Evolutionary conservation across 2,888 invertebrate genomes (phyloP).

Genomic region (Stenichneumon culpator): DNA sequence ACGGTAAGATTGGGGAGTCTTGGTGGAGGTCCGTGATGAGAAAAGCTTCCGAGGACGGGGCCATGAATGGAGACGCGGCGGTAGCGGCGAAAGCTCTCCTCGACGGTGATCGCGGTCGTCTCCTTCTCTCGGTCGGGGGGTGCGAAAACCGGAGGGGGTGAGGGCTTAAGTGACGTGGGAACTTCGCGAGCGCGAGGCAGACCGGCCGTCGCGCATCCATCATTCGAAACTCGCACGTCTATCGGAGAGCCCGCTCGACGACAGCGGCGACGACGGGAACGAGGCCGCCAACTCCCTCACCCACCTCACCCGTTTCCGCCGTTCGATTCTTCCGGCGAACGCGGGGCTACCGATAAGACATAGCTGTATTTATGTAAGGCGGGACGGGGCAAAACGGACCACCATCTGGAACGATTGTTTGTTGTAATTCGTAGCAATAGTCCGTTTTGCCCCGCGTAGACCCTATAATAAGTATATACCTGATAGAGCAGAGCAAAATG

Average conservation of each 20-base stretch:
- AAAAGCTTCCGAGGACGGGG: constrained; percentile 22
- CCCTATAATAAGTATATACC: too few species aligned
- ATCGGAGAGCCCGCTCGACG: constrained; percentile 18
- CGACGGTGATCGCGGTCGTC: constrained; percentile 35
- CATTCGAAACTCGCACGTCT: constrained; percentile 75
- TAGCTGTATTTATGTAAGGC: background rate
- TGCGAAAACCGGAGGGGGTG: constrained; percentile 44
- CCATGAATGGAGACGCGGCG: constrained; percentile 11
- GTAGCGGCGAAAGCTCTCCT: constrained; percentile 24
- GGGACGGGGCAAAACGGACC: too few species aligned
- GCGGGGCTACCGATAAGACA: constrained; percentile 1
- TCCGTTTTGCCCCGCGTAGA: too few species aligned
- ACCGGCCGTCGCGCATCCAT: constrained; percentile 75
- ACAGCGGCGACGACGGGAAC: constrained; percentile 33
- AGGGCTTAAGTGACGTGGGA: constrained; percentile 79
- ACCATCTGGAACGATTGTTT: too few species aligned
- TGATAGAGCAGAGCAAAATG: too few species aligned
- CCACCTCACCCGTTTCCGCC: background rate
- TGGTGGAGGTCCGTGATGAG: background rate
- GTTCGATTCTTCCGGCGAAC: constrained; percentile 15
- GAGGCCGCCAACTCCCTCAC: background rate
- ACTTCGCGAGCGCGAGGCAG: constrained; percentile 74
- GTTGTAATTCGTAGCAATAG: too few species aligned
- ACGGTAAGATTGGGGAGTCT: background rate
- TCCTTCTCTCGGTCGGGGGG: constrained; percentile 28